Conservation (phyloP, 2,797 vertebrate species). For the Sylvilagus floridanus region DNA sequence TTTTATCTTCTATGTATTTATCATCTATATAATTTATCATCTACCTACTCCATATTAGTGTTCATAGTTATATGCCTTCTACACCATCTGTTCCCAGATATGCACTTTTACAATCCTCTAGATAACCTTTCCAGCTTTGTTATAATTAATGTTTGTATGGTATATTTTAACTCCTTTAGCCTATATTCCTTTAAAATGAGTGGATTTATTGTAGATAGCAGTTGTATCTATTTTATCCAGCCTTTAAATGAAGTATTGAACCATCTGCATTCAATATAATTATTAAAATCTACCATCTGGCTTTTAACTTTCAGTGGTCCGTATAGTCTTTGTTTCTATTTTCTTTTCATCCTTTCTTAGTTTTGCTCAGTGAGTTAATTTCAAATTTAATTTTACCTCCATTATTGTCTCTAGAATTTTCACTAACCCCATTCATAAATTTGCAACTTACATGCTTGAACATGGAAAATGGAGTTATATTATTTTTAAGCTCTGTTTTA, state of each 20-base stretch:
- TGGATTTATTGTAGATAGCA: not conserved
- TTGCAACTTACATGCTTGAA: not conserved
- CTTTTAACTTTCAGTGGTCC: not conserved
- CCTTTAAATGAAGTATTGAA: not conserved
- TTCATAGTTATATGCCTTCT: too few species aligned
- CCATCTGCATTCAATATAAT: not conserved
- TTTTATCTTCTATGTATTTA: not conserved
- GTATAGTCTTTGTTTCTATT: not conserved
- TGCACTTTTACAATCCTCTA: too few species aligned
- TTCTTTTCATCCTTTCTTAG: not conserved
- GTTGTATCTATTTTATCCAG: not conserved
- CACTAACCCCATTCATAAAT: slow-evolving; percentile 29
- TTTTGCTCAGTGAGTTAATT: not conserved
- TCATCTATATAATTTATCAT: too few species aligned
- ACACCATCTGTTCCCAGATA: too few species aligned
- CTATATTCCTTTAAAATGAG: not conserved
- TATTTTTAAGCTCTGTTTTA: not conserved
- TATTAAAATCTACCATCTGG: not conserved
- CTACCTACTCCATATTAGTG: too few species aligned
- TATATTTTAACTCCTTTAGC: not conserved
- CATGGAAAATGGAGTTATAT: slow-evolving; percentile 8
- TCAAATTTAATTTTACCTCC: not conserved
- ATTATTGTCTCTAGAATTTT: not conserved
- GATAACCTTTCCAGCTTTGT: not conserved
- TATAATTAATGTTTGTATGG: not conserved